These are phyloP conservation scores for Tupaia chinensis DNA, from an alignment of 2,113 vertebrate genomes.

Conservation along the genomic window DNA sequence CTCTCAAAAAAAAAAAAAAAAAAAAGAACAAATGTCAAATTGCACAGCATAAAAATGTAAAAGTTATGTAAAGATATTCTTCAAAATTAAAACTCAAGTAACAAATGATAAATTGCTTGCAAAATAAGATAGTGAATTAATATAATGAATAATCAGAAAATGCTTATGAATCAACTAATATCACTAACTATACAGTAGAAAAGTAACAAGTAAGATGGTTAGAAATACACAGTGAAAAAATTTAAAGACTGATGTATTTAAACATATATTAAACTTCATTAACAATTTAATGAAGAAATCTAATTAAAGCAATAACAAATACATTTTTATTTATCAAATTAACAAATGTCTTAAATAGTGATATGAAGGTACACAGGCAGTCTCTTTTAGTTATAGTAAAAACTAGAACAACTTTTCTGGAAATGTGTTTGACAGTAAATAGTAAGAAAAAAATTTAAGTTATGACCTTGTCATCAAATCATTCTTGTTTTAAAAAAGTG, in stretches of 20 bases:
- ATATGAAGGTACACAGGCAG: not conserved
- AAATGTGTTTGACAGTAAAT: not conserved
- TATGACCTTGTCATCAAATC: not conserved
- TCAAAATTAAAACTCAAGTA: constrained; percentile 20
- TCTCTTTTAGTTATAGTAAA: not conserved
- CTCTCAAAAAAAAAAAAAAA: no score
- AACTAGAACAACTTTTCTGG: constrained; percentile 7
- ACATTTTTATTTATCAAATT: not conserved
- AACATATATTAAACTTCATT: not conserved
- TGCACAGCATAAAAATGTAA: not conserved
- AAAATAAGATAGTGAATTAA: constrained; percentile 35
- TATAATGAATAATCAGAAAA: not conserved
- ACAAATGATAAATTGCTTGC: not conserved
- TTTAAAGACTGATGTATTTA: not conserved
- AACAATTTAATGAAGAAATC: constrained; percentile 10
- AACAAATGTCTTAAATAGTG: not conserved
- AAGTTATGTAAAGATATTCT: not conserved
- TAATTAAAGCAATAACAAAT: constrained; percentile 10
- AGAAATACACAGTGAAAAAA: not conserved
- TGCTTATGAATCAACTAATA: not conserved
- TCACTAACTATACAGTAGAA: not conserved
- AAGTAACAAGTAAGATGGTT: not conserved
- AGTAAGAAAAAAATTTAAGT: not conserved
- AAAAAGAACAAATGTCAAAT: constrained; percentile 20
- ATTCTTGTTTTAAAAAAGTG: not conserved